Conservation (phyloP, 1,140 invertebrate genomes). For the Tribolium castaneum region DNA sequence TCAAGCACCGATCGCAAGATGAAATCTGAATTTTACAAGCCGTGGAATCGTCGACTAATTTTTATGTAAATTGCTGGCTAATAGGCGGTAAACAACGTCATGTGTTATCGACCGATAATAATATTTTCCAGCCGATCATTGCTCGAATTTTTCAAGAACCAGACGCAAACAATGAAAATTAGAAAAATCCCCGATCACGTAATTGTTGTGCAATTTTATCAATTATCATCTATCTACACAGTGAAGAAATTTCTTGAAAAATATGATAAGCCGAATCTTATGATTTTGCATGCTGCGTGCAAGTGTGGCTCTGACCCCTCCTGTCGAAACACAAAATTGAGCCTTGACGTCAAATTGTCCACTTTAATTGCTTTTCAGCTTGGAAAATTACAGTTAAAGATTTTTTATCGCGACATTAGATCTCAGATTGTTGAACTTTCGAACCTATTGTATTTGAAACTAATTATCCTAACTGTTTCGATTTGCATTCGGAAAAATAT, state of each 20-base stretch:
- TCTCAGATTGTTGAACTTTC: background rate
- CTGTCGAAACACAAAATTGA: background rate
- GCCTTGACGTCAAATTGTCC: background rate
- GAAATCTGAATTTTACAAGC: background rate
- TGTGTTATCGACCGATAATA: constrained; percentile 35
- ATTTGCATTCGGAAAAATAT: background rate
- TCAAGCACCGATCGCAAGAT: background rate
- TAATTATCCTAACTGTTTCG: background rate
- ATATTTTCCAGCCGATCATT: background rate
- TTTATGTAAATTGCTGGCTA: constrained; percentile 34
- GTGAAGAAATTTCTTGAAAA: too few species aligned
- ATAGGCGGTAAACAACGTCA: constrained; percentile 21
- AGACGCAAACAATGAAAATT: too few species aligned
- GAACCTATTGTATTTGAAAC: background rate
- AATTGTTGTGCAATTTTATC: too few species aligned
- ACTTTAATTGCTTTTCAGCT: background rate
- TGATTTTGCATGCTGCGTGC: too few species aligned
- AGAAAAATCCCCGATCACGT: too few species aligned
- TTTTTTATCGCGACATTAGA: background rate
- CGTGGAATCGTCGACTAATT: constrained; percentile 15
- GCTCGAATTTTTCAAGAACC: too few species aligned
- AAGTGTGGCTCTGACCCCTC: background rate
- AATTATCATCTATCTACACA: too few species aligned
- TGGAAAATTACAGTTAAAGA: background rate
- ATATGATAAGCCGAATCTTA: too few species aligned